These are phyloP conservation scores for Turritopsis rubra DNA, from an alignment of 30 jellyfish, hydroid and myxozoan genomes.

Conservation along the genomic window DNA sequence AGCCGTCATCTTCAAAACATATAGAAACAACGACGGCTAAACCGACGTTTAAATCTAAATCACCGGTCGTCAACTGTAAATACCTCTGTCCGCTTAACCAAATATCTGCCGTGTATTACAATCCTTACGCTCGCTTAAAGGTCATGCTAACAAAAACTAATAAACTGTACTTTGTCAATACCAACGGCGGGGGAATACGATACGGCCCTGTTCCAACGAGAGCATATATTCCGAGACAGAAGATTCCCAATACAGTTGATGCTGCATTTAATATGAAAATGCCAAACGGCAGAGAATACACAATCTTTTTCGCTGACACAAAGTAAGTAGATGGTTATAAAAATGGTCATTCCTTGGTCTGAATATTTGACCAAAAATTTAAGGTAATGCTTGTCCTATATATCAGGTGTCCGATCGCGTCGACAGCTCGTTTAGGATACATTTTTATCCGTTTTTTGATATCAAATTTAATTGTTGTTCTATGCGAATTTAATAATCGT, in stretches of 20 bases:
- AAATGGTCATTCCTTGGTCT: background rate
- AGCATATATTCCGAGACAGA: conserved; percentile 25
- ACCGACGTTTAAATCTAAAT: background rate
- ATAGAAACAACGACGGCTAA: conserved; percentile 18
- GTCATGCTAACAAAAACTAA: background rate
- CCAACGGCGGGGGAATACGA: conserved; percentile 41
- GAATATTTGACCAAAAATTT: no score
- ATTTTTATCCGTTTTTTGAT: no score
- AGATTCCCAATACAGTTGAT: background rate
- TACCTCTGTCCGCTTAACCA: background rate
- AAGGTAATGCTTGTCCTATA: no score
- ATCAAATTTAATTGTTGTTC: no score
- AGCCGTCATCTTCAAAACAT: no score
- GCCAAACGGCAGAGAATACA: background rate
- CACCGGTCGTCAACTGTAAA: background rate
- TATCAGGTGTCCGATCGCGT: no score
- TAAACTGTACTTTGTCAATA: conserved; percentile 41
- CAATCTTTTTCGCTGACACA: background rate
- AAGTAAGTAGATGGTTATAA: background rate
- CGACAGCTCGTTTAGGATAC: no score
- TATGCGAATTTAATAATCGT: no score
- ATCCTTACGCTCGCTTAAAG: background rate
- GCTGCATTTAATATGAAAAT: background rate
- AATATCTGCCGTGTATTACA: background rate
- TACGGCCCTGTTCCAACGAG: conserved; percentile 46